Base-by-base conservation (phyloP, 2,888 invertebrate species). In the Ochlodes sylvanus region DNA sequence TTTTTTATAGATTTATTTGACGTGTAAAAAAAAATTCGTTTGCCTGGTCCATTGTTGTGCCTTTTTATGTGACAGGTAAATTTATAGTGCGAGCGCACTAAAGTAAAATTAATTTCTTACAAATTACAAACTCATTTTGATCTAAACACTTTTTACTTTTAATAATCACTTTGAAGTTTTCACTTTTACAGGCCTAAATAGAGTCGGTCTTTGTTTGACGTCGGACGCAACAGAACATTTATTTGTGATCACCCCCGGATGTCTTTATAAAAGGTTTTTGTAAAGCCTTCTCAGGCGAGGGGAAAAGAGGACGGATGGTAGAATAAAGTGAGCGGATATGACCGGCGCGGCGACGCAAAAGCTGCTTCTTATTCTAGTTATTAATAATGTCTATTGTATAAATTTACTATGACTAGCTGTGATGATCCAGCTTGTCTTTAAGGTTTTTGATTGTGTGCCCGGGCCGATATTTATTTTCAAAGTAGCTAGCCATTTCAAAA, bases 261-360 rank as follows among this genome's bases (percentile, higher is more conserved):
- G 41, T 27, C 47, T 58, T 27, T 32, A 65, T 60, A 54, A 66
- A 66, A 42, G 50, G 50, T 50, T 21, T 65, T 19, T 58, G 19
- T 41, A 58, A 42, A 65, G 50, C 41, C 52, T 60, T 27, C 41
- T 60, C 41, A 60, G 27, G 21, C 10, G 19, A 41, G 27, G 19
- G 63, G 42, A 63, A 56, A 27, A 56, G 63, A 52, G 55, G 58
- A 60, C 65, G 65, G 65, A 66, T 60, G 65, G 38, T 50, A 42
- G 65, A 41, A 57, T 52, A 41, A 52, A 60, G 52, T 27, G 52
- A 52, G 58, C 58, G 65, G 65, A 66, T 60, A 60, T 42, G 65
- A 66, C 65, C 38, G 52, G 52, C 52, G 52, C 38, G 52, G 52
- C 52, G 52, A 52, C 41, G 21, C n/a, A 0, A 17, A 44, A 21